Evolutionary conservation across 2,888 invertebrate genomes (phyloP).

Genomic region (Cosmia trapezina): DNA sequence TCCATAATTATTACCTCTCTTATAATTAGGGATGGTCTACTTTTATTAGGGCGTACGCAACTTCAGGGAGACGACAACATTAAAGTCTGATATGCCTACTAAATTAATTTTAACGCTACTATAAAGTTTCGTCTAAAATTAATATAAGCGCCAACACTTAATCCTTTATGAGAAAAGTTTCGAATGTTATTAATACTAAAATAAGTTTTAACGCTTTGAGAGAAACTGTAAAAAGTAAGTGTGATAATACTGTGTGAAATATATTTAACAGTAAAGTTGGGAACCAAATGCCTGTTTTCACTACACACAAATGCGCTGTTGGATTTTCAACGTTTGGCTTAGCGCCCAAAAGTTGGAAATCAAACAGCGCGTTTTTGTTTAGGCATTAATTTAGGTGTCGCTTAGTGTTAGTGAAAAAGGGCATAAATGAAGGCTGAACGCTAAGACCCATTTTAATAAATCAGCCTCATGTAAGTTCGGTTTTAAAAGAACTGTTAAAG

Average conservation of each 20-base stretch:
- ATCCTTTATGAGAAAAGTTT: conserved; percentile 58
- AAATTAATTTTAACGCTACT: conserved; percentile 57
- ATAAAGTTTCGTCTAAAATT: conserved; percentile 52
- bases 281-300: background rate
- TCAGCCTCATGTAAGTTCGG: conserved; percentile 14
- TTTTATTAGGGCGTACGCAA: conserved; percentile 17
- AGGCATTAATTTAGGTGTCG: background rate
- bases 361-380: background rate
- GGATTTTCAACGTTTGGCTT: background rate
- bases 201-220: conserved; percentile 51
- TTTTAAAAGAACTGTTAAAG: conserved; percentile 32
- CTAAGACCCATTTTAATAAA: conserved; percentile 22
- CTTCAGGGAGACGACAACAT: conserved; percentile 25
- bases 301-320: background rate
- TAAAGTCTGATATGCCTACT: conserved; percentile 45
- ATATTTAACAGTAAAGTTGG: conserved; percentile 30
- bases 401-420: background rate
- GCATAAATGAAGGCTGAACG: conserved; percentile 5
- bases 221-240: conserved; percentile 57
- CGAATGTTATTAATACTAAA: conserved; percentile 60
- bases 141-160: conserved; percentile 56
- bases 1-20: background rate
- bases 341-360: background rate
- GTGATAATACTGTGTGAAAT: conserved; percentile 33
- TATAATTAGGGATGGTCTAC: conserved; percentile 11